Evolutionary conservation across 37 sponge, comb jelly and placozoan genomes (phyloP), one percentile per base, ranked within the genome.

Genomic region (Hormiphora californensis): DNA sequence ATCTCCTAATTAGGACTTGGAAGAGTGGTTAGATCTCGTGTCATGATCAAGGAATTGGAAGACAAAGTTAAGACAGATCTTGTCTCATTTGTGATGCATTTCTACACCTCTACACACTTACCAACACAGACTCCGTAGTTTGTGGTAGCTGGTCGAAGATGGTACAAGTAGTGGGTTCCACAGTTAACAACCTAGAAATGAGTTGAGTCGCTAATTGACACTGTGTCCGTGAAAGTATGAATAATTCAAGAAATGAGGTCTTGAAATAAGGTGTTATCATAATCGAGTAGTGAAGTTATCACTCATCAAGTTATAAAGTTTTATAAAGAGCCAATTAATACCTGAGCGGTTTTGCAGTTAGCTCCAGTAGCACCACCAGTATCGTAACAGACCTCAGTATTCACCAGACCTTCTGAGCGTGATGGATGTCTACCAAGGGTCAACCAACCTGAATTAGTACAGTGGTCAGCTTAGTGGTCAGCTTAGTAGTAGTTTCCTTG

Each of bases 141-240:
- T 39, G 81, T 41, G 5, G 23, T 40, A 3, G 36, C 81, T 25
- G 81, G 81, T 39, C 4, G 25, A 22, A 73, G 46, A 41, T 73
- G 81, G 23, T 73, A 73, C 46, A 73, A 33, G 44, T 73, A 73
- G 23, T 73, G 81, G 4, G 46, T 30, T 0, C 81, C 81, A 28
- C 81, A 73, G 81, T 73, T 73, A 4, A 73, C 81, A 57, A 57
- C n/a, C n/a, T n/a, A n/a, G n/a, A n/a, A n/a, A n/a, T n/a, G n/a
- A n/a, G n/a, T n/a, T n/a, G n/a, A n/a, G n/a, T n/a, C n/a, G n/a
- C n/a, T n/a, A n/a, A n/a, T n/a, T n/a, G n/a, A n/a, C n/a, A n/a
- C n/a, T n/a, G n/a, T n/a, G n/a, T n/a, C n/a, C n/a, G n/a, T n/a
- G n/a, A n/a, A n/a, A n/a, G n/a, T n/a, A n/a, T n/a, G n/a, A n/a